Evolutionary conservation across 2,888 invertebrate species (phyloP).

Genomic region (Euplagia quadripunctaria): DNA sequence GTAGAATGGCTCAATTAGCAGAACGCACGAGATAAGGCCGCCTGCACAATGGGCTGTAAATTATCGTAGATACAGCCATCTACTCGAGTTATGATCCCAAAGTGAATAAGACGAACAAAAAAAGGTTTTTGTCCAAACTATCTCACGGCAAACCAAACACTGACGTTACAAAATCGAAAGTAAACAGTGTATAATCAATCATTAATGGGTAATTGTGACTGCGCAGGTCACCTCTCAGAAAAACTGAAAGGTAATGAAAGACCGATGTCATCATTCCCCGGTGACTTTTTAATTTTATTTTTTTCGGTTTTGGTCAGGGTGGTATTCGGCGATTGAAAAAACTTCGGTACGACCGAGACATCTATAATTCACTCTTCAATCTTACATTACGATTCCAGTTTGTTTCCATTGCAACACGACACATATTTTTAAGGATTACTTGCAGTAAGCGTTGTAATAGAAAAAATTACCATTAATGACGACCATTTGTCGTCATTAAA

Average conservation of each 20-base stretch:
- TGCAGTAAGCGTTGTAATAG: not conserved
- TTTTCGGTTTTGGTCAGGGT: conserved; percentile 69
- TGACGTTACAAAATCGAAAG: conserved; percentile 76
- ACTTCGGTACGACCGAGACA: conserved; percentile 79
- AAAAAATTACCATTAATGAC: not conserved
- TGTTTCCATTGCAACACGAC: conserved; percentile 68
- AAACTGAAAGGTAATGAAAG: conserved; percentile 76
- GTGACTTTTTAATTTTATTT: conserved; percentile 64
- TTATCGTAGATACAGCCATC: conserved; percentile 58
- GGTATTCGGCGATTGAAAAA: conserved; percentile 77
- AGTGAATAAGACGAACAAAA: conserved; percentile 38
- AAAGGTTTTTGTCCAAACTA: conserved; percentile 39
- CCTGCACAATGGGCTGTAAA: conserved; percentile 78
- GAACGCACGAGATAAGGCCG: conserved; percentile 72
- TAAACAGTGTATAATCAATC: conserved; percentile 83
- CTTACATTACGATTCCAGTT: conserved; percentile 62
- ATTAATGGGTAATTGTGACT: conserved; percentile 76
- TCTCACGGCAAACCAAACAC: conserved; percentile 68
- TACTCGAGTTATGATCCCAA: conserved; percentile 48
- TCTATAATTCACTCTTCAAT: conserved; percentile 84
- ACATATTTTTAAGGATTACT: conserved; percentile 11
- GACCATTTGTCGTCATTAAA: no score
- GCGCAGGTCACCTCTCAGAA: conserved; percentile 58
- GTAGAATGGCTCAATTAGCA: conserved; percentile 85
- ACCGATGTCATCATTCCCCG: conserved; percentile 76